A percentile compares a stretch with the other conserved stretches of the same genome.
phyloP scores from a whole-genome alignment of 1,140 invertebrate genomes.

The Zaprionus kolodkinae region DNA sequence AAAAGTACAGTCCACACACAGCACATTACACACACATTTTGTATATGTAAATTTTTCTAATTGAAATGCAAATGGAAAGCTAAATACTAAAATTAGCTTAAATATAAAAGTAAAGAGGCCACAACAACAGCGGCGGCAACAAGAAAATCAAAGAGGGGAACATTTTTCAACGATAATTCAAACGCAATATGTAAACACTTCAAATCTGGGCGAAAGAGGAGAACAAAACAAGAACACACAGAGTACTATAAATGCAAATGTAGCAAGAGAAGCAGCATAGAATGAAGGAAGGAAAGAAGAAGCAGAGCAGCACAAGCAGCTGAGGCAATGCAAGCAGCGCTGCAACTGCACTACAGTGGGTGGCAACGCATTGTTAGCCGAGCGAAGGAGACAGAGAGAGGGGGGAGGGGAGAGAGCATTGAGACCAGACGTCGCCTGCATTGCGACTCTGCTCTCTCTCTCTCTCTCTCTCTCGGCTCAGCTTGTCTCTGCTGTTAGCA shows the following conservation, averaged over 20 bases:
- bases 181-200: slow-evolving; percentile 80
- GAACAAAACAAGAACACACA: slow-evolving; percentile 49
- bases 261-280: slow-evolving; percentile 18
- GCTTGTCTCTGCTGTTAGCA: slow-evolving; percentile 42
- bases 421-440: slow-evolving; percentile 14
- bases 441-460: not conserved
- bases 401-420: not conserved
- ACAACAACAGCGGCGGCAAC: slow-evolving; percentile 40
- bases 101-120: slow-evolving; percentile 62
- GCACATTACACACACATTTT: not conserved
- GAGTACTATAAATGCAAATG: slow-evolving; percentile 52
- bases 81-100: slow-evolving; percentile 80
- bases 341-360: slow-evolving; percentile 9
- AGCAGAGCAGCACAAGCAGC: slow-evolving; percentile 1
- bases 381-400: not conserved
- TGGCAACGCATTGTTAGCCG: not conserved
- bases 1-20: slow-evolving; percentile 51
- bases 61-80: slow-evolving; percentile 76
- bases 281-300: slow-evolving; percentile 17
- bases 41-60: slow-evolving; percentile 53
- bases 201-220: slow-evolving; percentile 47
- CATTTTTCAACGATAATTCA: slow-evolving; percentile 67
- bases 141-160: slow-evolving; percentile 63
- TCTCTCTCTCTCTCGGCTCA: slow-evolving; percentile 22
- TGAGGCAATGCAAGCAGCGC: not conserved